Base-by-base conservation (phyloP, 2,113 vertebrate species). In the Odocoileus virginianus region DNA sequence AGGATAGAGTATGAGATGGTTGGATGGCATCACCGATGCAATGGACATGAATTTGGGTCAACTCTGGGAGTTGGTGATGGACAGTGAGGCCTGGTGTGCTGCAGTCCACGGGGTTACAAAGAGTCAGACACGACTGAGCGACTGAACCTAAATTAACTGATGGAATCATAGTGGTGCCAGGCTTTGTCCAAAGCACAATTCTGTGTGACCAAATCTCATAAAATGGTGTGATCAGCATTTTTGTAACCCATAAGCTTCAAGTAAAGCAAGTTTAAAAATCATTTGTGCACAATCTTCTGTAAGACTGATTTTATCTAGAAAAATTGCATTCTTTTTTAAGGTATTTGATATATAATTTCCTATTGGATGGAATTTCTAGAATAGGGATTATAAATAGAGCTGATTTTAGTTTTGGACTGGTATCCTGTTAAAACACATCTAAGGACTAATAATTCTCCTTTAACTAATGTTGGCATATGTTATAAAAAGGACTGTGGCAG, bases 371-470 rank as follows among this genome's bases (percentile, higher is more conserved):
- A 79, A 15, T 84, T 94, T 95, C 74, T 61, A 79, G 61, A 92
- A 71, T 45, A 71, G n/a, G 43, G 23, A 30, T 90, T 97, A 78
- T 85, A 94, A 95, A 74, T 78, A 94, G 30, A 88, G 13, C 19
- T 93, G 58, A 36, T 89, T 96, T 95, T 94, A 58, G 91, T 96
- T 95, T 96, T 87, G 96, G 88, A 30, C 60, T 61, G 55, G 12
- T 89, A 43, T 60, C n/a, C 78, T 96, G 64, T 91, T 94, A 82
- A 94, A 78, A 88, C n/a, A 47, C 25, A 54, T 96, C 30, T 54
- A 55, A 96, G 78, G 64, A 74, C 25, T 76, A 74, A 86, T 76
- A 89, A 64, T 92, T 95, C 45, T 86, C 86, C 43, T 88, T 93
- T 95, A 78, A 76, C 23, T 82, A 19, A 87, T 88, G 64, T 82